Base-by-base conservation (phyloP, 2,113 vertebrate species). In the Oxyruncus cristatus region DNA sequence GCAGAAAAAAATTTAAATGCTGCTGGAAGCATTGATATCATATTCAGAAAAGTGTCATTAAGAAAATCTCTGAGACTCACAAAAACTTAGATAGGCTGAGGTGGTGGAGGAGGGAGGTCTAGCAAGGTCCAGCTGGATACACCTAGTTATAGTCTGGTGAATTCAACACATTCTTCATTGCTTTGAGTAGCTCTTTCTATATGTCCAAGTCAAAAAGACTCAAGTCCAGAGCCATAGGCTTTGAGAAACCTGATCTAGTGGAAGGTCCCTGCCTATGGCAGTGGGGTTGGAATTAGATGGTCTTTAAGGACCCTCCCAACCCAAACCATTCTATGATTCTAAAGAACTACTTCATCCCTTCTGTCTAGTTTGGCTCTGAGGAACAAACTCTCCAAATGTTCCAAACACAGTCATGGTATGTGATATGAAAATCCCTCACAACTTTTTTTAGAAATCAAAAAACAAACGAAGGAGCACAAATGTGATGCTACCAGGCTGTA, bases 401-500 rank as follows among this genome's bases (percentile, higher is more conserved):
- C n/a, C 19, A 26, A 71, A 42, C 11, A 24, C 4, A 37, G 30
- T 14, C n/a, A 73, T 18, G 8, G 7, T 22, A 50, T 3, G 2
- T n/a, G 35, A 33, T 16, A 85, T 9, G 42, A 86, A 84, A 91
- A 72, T 42, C 18, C 21, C 68, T 93, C 56, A 47, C 9, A 24
- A 35, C 67, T 87, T 87, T 66, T n/a, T 90, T 85, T 22, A 56
- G 14, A 76, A 76, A 44, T 53, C 26, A 74, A 33, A 73, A 93
- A 72, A 81, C 3, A 85, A 67, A 49, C 5, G 1, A 35, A 46
- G 19, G n/a, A 91, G 24, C 21, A 87, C 15, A 67, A 78, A 46
- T 0, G 0, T 13, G 13, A 63, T 2, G 0, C 26, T 39, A 84
- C 26, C 7, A 35, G 44, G 30, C 30, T 49, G 9, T 53, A 63